Base-by-base conservation (phyloP, 2,113 vertebrate genomes). In the Amphilophus citrinellus region DNA sequence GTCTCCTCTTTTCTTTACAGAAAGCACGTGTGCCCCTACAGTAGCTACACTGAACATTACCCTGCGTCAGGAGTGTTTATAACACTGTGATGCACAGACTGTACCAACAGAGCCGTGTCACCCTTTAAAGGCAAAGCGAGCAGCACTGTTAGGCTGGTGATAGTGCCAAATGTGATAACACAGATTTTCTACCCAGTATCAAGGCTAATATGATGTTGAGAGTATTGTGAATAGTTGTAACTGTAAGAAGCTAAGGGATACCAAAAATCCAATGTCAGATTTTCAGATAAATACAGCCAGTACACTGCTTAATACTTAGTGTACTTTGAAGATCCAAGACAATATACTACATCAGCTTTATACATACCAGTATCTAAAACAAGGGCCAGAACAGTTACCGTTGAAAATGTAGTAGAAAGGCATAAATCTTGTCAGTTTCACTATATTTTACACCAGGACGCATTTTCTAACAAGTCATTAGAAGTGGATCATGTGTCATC, bases 61-160 rank as follows among this genome's bases (percentile, higher is more conserved):
- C 78, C 65, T 0, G 24, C 92, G 92, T 93, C 92, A 91, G 86
- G 56, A 84, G 87, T 95, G 94, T 95, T 94, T 95, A 94, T 83
- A 89, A 65, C 65, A 89, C 77, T 27, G 61, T 47, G 85, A 79
- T 80, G 37, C 85, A 81, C 80, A 85, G 84, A 88, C 68, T 84
- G 88, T 66, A 88, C 88, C 90, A 82, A 78, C 88, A 88, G 30
- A 66, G 83, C 66, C 30, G 15, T 53, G 60, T 88, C 92, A 76
- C 68, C 94, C 93, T 93, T 94, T 92, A 95, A 95, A 94, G 95
- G 91, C 75, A 85, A 94, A 87, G 62, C 35, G 57, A 68, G 85
- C 1, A 1, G 42, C 50, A 77, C 24, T 85, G 76, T 84, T 88
- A 58, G 87, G 88, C 79, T 65, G 37, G 79, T 73, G 78, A 85